Evolutionary conservation across 2,797 vertebrate species (phyloP).

Genomic region (Phaenicophaeus curvirostris): DNA sequence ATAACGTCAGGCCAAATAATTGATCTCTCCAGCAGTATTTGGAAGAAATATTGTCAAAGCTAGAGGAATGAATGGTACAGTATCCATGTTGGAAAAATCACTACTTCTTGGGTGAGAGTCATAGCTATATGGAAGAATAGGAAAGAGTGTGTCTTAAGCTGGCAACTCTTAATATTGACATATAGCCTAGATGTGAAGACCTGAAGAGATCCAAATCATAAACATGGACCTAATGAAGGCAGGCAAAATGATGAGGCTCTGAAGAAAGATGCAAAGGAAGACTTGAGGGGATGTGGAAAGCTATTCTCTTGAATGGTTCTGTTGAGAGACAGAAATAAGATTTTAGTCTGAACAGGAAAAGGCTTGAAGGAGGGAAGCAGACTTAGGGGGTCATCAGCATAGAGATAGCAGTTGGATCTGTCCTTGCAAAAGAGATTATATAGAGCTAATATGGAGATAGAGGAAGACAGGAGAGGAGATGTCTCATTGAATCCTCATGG

Average conservation of each 20-base stretch:
- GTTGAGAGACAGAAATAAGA: background rate
- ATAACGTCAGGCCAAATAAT: background rate
- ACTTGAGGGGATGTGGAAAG: background rate
- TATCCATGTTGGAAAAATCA: background rate
- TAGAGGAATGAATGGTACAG: background rate
- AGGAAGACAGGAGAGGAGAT: background rate
- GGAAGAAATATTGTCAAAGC: background rate
- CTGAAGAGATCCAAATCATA: background rate
- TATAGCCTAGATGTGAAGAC: background rate
- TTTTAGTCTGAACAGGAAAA: background rate
- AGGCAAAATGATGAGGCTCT: background rate
- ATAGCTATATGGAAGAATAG: background rate
- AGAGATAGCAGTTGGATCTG: background rate
- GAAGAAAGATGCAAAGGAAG: background rate
- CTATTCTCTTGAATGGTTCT: background rate
- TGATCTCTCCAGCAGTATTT: background rate
- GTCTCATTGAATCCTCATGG: background rate
- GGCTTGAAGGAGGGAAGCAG: background rate
- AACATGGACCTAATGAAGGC: background rate
- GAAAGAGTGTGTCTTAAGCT: background rate
- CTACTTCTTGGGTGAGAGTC: background rate
- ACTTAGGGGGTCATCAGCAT: background rate
- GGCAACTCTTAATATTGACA: background rate
- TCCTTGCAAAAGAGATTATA: constrained; percentile 10
- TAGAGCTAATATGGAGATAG: background rate